Evolutionary conservation across 2,888 invertebrate species (phyloP).

Genomic region (Melinaea marsaeus): DNA sequence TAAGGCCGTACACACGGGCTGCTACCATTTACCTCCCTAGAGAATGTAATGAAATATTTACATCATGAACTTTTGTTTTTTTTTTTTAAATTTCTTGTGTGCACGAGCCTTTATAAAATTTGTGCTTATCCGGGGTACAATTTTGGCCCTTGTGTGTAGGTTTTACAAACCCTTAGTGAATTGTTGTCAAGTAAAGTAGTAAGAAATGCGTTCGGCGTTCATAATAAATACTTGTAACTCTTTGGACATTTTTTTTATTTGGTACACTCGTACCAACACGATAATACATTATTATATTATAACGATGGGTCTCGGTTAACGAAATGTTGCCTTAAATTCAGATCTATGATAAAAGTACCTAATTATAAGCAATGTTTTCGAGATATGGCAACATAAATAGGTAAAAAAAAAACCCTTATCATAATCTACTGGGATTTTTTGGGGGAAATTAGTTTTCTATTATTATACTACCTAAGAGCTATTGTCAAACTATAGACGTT

Average conservation of each 20-base stretch:
- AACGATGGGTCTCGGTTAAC: constrained; percentile 15
- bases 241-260: constrained; percentile 69
- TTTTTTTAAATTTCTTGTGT: constrained; percentile 28
- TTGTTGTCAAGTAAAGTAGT: constrained; percentile 7
- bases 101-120: constrained; percentile 46
- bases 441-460: constrained; percentile 4
- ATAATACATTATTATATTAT: constrained; percentile 17
- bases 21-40: constrained; percentile 9
- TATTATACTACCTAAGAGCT: constrained; percentile 26
- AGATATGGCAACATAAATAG: constrained; percentile 21
- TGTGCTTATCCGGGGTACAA: constrained; percentile 58
- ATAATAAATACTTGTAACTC: constrained; percentile 63
- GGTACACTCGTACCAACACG: constrained; percentile 50
- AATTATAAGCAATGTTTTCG: background rate
- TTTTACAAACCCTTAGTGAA: constrained; percentile 46
- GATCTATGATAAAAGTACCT: constrained; percentile 19
- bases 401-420: constrained; percentile 1
- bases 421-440: constrained; percentile 5
- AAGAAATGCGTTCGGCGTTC: constrained; percentile 28
- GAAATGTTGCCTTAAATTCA: constrained; percentile 18
- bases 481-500: constrained; percentile 15
- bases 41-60: constrained; percentile 38
- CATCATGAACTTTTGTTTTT: constrained; percentile 28
- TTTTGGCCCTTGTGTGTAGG: constrained; percentile 52
- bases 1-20: constrained; percentile 42